Evolutionary conservation across 2,113 vertebrate genomes (phyloP), one percentile per base, ranked within the genome.

Genomic region (Puma concolor): DNA sequence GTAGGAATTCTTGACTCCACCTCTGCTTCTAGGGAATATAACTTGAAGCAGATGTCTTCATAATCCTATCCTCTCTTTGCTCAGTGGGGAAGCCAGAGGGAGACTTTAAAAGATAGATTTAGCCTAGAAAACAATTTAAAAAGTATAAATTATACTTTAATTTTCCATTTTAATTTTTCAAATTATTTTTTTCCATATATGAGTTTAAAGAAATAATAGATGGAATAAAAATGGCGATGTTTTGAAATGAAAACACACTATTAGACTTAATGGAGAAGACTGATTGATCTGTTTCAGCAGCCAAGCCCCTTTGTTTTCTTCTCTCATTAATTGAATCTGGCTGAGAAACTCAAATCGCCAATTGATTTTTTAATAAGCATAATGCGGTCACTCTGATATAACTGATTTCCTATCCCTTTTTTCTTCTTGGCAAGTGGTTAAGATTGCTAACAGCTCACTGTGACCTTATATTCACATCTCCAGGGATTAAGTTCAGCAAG

Each of bases 371-470:
- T 66, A 38, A 72, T 71, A 90, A 94, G 64, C 67, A 57, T 64
- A 57, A 54, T 64, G n/a, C 12, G 36, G 33, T 11, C 72, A 41
- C 48, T 89, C 23, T 48, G 19, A 84, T 69, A 17, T 27, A 54
- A 41, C 38, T 52, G 33, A 85, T 72, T 93, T 94, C 14, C 5
- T 21, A 41, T 38, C 11, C 21, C 1, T 44, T 21, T 66, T 87
- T 71, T 54, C 2, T 54, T 72, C n/a, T 92, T 88, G 48, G 63
- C 63, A 90, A 97, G 87, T 15, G 82, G 41, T 84, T 95, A 76
- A 44, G 54, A 92, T 76, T 82, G 23, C 36, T 90, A 84, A 91
- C 50, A 92, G 27, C 31, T 96, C 60, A 52, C 31, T 33, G 48
- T 84, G 72, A 72, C 41, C 25, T 90, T 79, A 14, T 41, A 84